Evolutionary conservation across 2,113 vertebrate species (phyloP), one percentile per base, ranked within the genome.

Genomic region (Dasyurus viverrinus): DNA sequence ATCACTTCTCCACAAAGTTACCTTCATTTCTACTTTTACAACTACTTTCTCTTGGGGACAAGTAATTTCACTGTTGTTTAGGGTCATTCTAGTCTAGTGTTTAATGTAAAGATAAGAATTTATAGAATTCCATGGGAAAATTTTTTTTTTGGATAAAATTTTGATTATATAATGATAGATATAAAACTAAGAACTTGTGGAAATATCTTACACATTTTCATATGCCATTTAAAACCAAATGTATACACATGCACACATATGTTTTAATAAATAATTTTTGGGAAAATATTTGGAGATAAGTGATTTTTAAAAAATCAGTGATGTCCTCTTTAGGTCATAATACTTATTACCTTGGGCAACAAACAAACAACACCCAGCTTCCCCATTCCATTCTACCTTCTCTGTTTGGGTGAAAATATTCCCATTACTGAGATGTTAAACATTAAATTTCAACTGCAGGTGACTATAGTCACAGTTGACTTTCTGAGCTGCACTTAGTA

Each of bases 401-500:
- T 92, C 0, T 0, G 19, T 96, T 95, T 90, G 60, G 91, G 57
- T 94, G 60, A 89, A 8, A 24, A 3, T 27, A 46, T 48, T 76
- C 92, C 89, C 91, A 89, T 84, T 8, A 46, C 53, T 93, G 24
- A 53, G 93, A n/a, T 91, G 95, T 97, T 91, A 93, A 50, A 25
- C 50, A 46, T 60, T 47, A 9, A 90, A 9, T 94, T 98, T 97
- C 96, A 97, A 42, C 24, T 94, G 52, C 50, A 97, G 97, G 12
- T 92, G 42, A 96, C 12, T 84, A 12, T 54, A 90, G 26, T 89
- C 93, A 92, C 89, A 3, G 94, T 95, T 84, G 92, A 68, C 16
- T 24, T 19, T 93, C 95, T 95, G 92, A 94, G 92, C 90, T 90
- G 50, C 16, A 47, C 9, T 76, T 89, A 68, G 4, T n/a, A 94